These are phyloP conservation scores for Tetragonisca angustula DNA, from an alignment of 2,888 invertebrate genomes.

Conservation along the genomic window DNA sequence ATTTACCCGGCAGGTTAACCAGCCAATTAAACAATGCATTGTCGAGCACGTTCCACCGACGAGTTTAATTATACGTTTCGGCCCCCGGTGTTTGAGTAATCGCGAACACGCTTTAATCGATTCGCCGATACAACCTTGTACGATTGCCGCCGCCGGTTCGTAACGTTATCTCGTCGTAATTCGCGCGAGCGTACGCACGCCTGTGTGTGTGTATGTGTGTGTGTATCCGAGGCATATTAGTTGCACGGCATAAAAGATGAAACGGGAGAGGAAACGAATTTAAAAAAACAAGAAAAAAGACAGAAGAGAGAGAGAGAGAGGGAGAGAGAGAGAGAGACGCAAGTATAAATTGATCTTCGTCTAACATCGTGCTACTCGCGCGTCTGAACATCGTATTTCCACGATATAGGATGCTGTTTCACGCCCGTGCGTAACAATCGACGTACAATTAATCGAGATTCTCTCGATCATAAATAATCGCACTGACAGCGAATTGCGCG, in stretches of 20 bases:
- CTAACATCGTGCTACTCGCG: background rate
- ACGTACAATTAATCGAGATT: conserved; percentile 14
- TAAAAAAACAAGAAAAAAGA: background rate
- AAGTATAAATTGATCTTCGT: background rate
- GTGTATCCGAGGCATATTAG: background rate
- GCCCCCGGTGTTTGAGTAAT: conserved; percentile 12
- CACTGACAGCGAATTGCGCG: conserved; percentile 7
- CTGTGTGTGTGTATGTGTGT: too few species aligned
- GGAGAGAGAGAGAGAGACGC: too few species aligned
- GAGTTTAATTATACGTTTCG: conserved; percentile 21
- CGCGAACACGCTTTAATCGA: conserved; percentile 20
- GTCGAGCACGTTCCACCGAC: background rate
- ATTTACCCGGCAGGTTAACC: conserved; percentile 9
- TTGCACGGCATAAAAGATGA: conserved; percentile 6
- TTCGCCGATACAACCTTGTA: conserved; percentile 15
- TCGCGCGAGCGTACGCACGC: background rate
- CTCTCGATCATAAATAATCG: conserved; percentile 27
- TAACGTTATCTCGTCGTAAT: conserved; percentile 7
- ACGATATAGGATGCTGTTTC: background rate
- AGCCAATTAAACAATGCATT: conserved; percentile 16
- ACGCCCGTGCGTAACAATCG: background rate
- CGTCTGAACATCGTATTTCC: background rate
- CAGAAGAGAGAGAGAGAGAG: background rate
- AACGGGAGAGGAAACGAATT: background rate
- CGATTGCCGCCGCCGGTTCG: background rate